Percentiles rank a stretch among this genome's conserved stretches.
phyloP scores from a whole-genome alignment of 92 coral and sea anemone genomes.

The Virgularia gustaviana region DNA sequence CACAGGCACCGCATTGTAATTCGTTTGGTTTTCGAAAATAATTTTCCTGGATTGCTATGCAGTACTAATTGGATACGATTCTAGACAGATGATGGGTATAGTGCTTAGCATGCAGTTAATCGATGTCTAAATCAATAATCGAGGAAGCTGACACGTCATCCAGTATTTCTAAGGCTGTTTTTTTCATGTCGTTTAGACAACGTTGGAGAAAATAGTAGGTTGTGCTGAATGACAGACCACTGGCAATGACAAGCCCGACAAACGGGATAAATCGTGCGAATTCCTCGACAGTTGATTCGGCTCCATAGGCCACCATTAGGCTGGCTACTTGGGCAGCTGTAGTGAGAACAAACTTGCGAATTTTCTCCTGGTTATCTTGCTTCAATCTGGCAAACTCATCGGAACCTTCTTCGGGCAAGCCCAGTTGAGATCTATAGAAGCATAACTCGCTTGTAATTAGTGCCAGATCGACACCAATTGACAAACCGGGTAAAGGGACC shows the following conservation, averaged over 20 bases:
- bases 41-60: too few relatives aligned
- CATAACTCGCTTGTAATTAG: conserved; percentile 28
- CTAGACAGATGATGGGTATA: too few relatives aligned
- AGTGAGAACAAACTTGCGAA: conserved; percentile 32
- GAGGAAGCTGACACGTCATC: not conserved
- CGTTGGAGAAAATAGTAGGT: conserved; percentile 35
- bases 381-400: conserved; percentile 24
- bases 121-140: conserved; percentile 26
- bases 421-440: conserved; percentile 50
- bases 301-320: conserved; percentile 19
- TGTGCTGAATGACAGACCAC: conserved; percentile 39
- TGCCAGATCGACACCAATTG: conserved; percentile 38
- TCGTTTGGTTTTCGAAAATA: too few relatives aligned
- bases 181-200: conserved; percentile 38
- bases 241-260: conserved; percentile 35
- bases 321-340: conserved; percentile 15
- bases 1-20: too few relatives aligned
- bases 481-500: conserved; percentile 48
- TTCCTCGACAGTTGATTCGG: conserved; percentile 38
- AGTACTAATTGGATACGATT: too few relatives aligned
- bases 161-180: conserved; percentile 32
- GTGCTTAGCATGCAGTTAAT: not conserved
- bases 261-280: conserved; percentile 44
- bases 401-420: conserved; percentile 45
- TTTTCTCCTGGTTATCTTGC: conserved; percentile 19